Base-by-base conservation (phyloP, 2,797 vertebrate species). In the Sebastes baramenuke region DNA sequence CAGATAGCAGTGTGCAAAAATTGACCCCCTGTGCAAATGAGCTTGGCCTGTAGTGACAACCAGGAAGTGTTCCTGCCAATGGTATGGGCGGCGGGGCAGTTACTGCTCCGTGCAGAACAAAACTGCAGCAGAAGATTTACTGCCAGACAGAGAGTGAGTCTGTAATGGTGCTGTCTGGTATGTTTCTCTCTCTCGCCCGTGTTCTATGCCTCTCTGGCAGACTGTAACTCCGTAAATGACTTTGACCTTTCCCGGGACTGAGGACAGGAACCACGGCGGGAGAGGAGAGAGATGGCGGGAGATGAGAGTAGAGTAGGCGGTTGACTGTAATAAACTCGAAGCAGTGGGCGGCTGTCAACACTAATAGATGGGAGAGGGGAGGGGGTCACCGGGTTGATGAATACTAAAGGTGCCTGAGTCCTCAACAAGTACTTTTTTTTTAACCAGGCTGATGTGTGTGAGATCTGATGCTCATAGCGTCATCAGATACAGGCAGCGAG, bases 181-280 rank as follows among this genome's bases (percentile, higher is more conserved):
- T 75, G 82, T 69, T 74, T 54, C 56, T 24, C 74, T 25, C 71
- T n/a, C 71, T 58, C 75, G 69, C 66, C 77, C 49, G 52, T 49
- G 68, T 69, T 86, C 82, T 64, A 2, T 52, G 79, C 75, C 83
- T 83, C 84, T 67, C 81, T 67, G 68, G 81, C 79, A 87, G 82
- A 84, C 88, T 77, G 85, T 89, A 83, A 89, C 87, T 91, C 91
- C 82, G 82, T 90, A 94, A 95, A 95, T 94, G 88, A 91, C 92
- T 95, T 93, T 94, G 93, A 94, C 95, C 93, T 95, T 94, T 95
- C 82, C 80, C 69, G 82, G 82, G 87, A 87, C 90, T 66, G 86
- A 89, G 85, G 91, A 92, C 78, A 82, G 88, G 78, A 90, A 81
- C 77, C 81, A 75, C 70, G 71, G 84, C 80, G 83, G 74, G 84